Base-by-base conservation (phyloP, 2,113 vertebrate genomes). In the Tiliqua scincoides region DNA sequence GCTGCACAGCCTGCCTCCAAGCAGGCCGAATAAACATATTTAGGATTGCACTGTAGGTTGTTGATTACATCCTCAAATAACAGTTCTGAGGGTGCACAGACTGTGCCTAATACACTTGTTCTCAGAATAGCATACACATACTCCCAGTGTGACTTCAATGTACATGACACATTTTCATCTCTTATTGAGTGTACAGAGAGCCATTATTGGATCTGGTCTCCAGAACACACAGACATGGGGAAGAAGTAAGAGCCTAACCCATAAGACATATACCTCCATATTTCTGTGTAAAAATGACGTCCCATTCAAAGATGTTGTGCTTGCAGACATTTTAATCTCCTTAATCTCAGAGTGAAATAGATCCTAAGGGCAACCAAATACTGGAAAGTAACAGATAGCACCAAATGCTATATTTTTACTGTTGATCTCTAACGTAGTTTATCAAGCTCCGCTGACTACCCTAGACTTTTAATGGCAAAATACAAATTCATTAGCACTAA, bases 301-400 rank as follows among this genome's bases (percentile, higher is more conserved):
- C 74, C 87, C 93, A 79, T 84, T 78, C 82, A 78, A 82, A 89
- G 70, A 61, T 52, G 59, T 83, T 84, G 68, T 70, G 84, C 89
- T 93, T 91, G 91, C 88, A 92, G 88, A 87, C 87, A 87, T 77
- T 87, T 35, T 75, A 70, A 90, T 84, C 21, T 80, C 77, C 91
- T 90, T n/a, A 87, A 91, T 83, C 35, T 54, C 83, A 81, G 72
- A 88, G 86, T 48, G 43, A 48, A 74, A 86, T 89, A 91, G 79
- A 27, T 52, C 89, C 17, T 82, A 25, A 80, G 65, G 86, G 90
- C 87, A 90, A 74, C 75, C 18, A 37, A 86, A 52, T 79, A 89
- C 1, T 71, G 79, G 81, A 61, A 91, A 9, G 71, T 37, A 27
- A 35, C 79, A 59, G 85, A 52, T 73, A 48, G 57, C 9, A 87